These are phyloP conservation scores for Lipophrys pholis DNA, from an alignment of 2,113 vertebrate genomes.

Conservation along the genomic window DNA sequence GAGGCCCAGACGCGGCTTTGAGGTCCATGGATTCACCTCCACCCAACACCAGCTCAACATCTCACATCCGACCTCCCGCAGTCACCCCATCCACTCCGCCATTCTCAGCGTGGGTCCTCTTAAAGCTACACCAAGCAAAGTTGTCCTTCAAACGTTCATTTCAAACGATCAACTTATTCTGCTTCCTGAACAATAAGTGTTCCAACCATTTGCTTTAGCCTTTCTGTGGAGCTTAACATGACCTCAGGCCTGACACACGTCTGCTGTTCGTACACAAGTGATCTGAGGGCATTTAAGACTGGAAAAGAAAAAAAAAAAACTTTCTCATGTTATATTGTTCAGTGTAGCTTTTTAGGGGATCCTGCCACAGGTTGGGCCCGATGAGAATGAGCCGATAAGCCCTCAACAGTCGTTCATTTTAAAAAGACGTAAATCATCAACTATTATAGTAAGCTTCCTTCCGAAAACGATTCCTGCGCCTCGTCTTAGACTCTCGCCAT, in stretches of 20 bases:
- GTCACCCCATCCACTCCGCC: constrained; percentile 30
- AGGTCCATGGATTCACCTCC: constrained; percentile 80
- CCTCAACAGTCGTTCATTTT: neutral
- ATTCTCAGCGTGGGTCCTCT: constrained; percentile 31
- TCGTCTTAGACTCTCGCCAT: neutral
- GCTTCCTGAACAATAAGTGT: no score
- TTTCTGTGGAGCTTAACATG: neutral
- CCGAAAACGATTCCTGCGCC: no score
- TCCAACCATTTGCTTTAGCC: no score
- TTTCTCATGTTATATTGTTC: constrained; percentile 44
- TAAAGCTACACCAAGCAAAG: constrained; percentile 66
- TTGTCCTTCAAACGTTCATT: neutral
- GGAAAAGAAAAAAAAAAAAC: neutral
- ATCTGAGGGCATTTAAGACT: constrained; percentile 16
- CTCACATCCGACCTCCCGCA: constrained; percentile 11
- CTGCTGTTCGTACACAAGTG: no score
- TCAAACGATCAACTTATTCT: no score
- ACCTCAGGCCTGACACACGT: no score
- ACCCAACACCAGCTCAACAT: constrained; percentile 53
- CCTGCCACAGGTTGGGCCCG: constrained; percentile 22
- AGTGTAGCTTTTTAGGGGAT: constrained; percentile 57
- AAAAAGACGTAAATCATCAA: no score
- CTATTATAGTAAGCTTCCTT: no score
- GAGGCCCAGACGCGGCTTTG: constrained; percentile 98
- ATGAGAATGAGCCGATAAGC: constrained; percentile 52